These are phyloP conservation scores for Electrona antarctica DNA, from an alignment of 2,113 vertebrate genomes.

Conservation along the genomic window DNA sequence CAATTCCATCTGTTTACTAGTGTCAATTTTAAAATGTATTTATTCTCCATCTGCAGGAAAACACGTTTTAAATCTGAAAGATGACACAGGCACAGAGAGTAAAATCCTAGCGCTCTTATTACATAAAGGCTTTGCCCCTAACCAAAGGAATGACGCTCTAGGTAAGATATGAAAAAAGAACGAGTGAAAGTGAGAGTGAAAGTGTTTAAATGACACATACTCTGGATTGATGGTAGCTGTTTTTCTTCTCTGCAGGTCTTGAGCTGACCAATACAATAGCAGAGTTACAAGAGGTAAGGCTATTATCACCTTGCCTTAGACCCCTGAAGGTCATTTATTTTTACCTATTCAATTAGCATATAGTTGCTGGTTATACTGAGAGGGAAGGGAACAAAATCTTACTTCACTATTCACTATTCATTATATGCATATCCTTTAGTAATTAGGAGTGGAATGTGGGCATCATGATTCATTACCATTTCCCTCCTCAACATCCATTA, in stretches of 20 bases:
- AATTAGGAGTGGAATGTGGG: neutral
- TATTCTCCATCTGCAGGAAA: constrained; percentile 58
- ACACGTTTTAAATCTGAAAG: constrained; percentile 58
- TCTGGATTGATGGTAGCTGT: neutral
- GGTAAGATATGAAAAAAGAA: constrained; percentile 55
- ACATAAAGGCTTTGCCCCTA: constrained; percentile 63
- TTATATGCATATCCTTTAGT: too few species aligned
- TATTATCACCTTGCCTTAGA: constrained; percentile 5
- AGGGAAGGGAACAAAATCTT: neutral
- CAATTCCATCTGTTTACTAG: neutral
- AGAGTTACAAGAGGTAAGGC: constrained; percentile 73
- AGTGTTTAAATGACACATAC: neutral
- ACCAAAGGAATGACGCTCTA: constrained; percentile 59
- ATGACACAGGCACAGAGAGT: constrained; percentile 61
- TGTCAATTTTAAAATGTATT: constrained; percentile 3
- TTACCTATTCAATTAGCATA: neutral
- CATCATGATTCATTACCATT: neutral
- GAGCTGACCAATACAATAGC: constrained; percentile 65
- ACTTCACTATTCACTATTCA: too few species aligned
- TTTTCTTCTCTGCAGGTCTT: constrained; percentile 53
- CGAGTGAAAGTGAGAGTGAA: neutral
- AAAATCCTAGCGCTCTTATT: constrained; percentile 74
- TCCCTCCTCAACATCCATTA: neutral
- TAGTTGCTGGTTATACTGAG: neutral
- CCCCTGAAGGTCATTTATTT: neutral